Base-by-base conservation (phyloP, 2,888 invertebrate genomes). In the Drosophila greeni region DNA sequence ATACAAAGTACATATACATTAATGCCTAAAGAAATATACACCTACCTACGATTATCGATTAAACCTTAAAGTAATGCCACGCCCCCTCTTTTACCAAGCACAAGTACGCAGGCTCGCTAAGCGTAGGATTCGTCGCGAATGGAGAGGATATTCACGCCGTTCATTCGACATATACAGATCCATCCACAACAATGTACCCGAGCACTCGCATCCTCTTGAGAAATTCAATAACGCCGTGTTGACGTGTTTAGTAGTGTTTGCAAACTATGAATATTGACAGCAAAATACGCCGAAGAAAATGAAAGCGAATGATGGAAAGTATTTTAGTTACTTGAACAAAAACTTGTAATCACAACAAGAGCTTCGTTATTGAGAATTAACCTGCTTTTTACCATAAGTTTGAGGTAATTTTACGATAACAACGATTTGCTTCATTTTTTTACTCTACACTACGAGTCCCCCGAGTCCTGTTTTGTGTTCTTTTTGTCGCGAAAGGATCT, bases 41-140 rank as follows among this genome's bases (percentile, higher is more conserved):
- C 73, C 74, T 81, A 79, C 79, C 80, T 86, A 84, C 84, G 74
- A 72, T 70, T 76, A 80, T 72, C 52, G 77, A 72, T 76, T 62
- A 56, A 56, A 77, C 53, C 69, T 66, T 76, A 81, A 70, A 66
- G 76, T 70, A 71, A 79, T 64, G 80, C 72, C 69, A 69, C 67
- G 69, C 59, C 78, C 75, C 55, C 56, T 59, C 62, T 53, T 59
- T 64, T 55, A 66, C 55, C 55, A 54, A 39, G 24, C 39, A 37
- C 40, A 33, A 37, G 20, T n/a, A 42, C 70, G 62, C 54, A 70
- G 62, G 58, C 70, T 75, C 75, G 73, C 71, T 71, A 70, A 74
- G 59, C 69, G 74, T 58, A 24, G 40, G 12, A 18, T 12, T 36
- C 34, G 33, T 39, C 40, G 11, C 36, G 40, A 56, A 53, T 54